Evolutionary conservation across 2,888 invertebrate species (phyloP).

Genomic region (Xestia c-nigrum): DNA sequence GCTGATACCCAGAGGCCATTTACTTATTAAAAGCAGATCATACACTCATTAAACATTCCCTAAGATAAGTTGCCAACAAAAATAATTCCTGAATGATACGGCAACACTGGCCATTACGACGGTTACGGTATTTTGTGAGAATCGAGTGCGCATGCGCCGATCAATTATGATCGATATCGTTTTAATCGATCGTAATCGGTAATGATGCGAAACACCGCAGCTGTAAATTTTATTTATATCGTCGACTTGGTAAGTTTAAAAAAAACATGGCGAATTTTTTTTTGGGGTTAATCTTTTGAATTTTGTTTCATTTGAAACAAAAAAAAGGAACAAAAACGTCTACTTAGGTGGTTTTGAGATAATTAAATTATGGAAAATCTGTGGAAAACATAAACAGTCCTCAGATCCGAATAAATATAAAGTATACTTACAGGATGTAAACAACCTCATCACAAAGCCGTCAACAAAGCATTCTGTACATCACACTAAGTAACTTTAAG

Average conservation of each 20-base stretch:
- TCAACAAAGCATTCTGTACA: too few species aligned
- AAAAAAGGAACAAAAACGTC: too few species aligned
- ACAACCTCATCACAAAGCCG: too few species aligned
- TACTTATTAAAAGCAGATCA: conserved; percentile 31
- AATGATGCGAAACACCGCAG: conserved; percentile 82
- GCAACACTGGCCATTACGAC: conserved; percentile 58
- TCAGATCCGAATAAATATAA: too few species aligned
- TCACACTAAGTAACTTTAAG: too few species aligned
- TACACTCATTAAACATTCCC: conserved; percentile 52
- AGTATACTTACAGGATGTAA: too few species aligned
- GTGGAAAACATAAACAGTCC: too few species aligned
- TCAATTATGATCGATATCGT: conserved; percentile 86
- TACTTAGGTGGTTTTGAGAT: too few species aligned
- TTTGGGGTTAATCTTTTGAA: conserved; percentile 3
- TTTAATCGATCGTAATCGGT: conserved; percentile 86
- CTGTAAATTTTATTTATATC: conserved; percentile 78
- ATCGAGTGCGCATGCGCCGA: conserved; percentile 80
- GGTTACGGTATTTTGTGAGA: conserved; percentile 67
- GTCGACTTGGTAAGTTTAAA: conserved; percentile 31
- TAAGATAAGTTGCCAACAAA: conserved; percentile 46
- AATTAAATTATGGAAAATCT: too few species aligned
- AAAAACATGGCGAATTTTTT: conserved; percentile 36
- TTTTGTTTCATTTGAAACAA: too few species aligned
- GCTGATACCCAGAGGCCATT: conserved; percentile 11
- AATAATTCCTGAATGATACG: conserved; percentile 57